Conservation (phyloP, 2,113 vertebrate species). For the Quiscalus mexicanus region DNA sequence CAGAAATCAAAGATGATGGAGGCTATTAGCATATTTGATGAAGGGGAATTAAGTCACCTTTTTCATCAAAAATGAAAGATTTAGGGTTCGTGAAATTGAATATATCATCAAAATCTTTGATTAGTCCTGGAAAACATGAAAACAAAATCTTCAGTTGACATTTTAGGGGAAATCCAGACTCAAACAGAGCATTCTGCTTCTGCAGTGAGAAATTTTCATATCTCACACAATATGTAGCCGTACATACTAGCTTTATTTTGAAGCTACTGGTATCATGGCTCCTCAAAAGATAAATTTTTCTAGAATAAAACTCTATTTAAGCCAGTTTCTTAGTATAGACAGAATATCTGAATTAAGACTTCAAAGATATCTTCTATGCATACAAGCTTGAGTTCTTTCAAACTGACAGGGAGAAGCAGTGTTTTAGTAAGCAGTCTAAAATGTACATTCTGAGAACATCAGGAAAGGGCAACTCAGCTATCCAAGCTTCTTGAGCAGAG, state of each 20-base stretch:
- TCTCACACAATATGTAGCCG: background rate
- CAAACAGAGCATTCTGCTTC: background rate
- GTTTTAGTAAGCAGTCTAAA: background rate
- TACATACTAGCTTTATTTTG: background rate
- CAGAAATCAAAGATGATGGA: background rate
- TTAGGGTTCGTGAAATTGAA: constrained; percentile 77
- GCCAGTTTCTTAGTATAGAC: background rate
- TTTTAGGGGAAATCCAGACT: background rate
- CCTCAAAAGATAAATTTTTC: background rate
- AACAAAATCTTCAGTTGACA: background rate
- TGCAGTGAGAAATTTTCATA: background rate
- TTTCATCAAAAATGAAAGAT: constrained; percentile 85
- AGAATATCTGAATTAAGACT: background rate
- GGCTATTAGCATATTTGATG: constrained; percentile 69
- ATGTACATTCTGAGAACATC: background rate
- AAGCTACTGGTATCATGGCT: background rate
- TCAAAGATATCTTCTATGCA: background rate
- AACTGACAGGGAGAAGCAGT: background rate
- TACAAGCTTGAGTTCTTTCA: background rate
- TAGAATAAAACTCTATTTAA: background rate
- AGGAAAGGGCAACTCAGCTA: background rate
- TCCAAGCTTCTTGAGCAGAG: background rate
- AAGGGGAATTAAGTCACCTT: constrained; percentile 75
- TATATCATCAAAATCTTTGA: constrained; percentile 73
- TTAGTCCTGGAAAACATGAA: constrained; percentile 69